A percentile compares a stretch with the other conserved stretches of the same genome.
phyloP scores from a whole-genome alignment of 2,113 vertebrate species.

The Poeciliopsis turrubarensis region DNA sequence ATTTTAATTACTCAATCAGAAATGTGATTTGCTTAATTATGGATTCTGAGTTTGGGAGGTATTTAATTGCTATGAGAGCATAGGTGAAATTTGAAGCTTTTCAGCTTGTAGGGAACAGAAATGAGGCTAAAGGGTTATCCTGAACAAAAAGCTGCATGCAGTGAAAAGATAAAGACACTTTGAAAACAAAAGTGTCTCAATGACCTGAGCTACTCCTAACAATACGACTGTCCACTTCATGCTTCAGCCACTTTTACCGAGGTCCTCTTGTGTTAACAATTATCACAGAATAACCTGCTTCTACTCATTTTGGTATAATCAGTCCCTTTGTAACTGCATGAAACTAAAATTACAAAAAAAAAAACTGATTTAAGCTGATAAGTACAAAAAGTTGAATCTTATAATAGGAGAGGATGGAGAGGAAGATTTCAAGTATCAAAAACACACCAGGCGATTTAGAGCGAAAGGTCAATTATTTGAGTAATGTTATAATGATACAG shows the following conservation, averaged over 20 bases:
- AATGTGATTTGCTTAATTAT: slow-evolving; percentile 58
- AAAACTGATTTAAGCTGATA: slow-evolving; percentile 19
- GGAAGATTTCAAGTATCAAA: background rate
- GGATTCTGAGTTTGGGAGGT: slow-evolving; percentile 47
- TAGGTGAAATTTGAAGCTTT: slow-evolving; percentile 38
- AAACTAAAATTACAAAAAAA: slow-evolving; percentile 29
- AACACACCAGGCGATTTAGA: slow-evolving; percentile 31
- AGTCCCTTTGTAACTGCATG: slow-evolving; percentile 17
- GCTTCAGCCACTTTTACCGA: slow-evolving; percentile 13
- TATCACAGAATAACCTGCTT: slow-evolving; percentile 8
- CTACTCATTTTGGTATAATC: background rate
- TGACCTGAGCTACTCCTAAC: slow-evolving; percentile 13
- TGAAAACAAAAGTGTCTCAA: slow-evolving; percentile 13
- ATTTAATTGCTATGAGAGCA: slow-evolving; percentile 53
- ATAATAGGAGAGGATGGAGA: background rate
- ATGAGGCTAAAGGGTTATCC: slow-evolving; percentile 17
- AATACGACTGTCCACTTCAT: slow-evolving; percentile 9
- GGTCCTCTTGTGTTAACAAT: slow-evolving; percentile 19
- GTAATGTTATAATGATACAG: slow-evolving; percentile 27
- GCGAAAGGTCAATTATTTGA: slow-evolving; percentile 27
- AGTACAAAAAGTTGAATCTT: slow-evolving; percentile 18
- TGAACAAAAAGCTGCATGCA: slow-evolving; percentile 20
- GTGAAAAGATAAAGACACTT: slow-evolving; percentile 12
- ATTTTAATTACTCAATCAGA: slow-evolving; percentile 63
- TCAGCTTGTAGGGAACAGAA: slow-evolving; percentile 34